Percentiles rank a stretch among this genome's conserved stretches.
Conservation (phyloP, 2,113 vertebrate species). For the Lota lota region DNA sequence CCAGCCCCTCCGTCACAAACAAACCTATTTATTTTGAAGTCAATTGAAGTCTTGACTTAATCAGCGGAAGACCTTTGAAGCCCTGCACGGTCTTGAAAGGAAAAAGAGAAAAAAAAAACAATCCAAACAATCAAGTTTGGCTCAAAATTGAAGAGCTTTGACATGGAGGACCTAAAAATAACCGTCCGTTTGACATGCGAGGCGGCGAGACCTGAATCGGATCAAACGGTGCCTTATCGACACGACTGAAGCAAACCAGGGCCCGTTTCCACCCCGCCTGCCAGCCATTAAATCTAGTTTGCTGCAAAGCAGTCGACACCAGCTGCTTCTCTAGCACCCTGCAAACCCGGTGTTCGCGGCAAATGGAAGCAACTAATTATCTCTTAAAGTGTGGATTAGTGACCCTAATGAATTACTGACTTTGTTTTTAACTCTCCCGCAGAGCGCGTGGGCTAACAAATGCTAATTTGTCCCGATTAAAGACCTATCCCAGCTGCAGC, state of each 20-base stretch:
- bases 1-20: constrained; percentile 20
- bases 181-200: no score
- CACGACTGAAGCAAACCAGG: no score
- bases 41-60: constrained; percentile 57
- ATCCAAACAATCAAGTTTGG: no score
- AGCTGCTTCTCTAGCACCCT: no score
- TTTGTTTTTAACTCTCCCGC: background rate
- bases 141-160: no score
- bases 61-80: constrained; percentile 45
- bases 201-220: no score
- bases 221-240: no score
- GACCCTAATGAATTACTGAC: background rate
- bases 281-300: no score
- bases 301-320: no score
- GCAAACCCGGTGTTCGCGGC: background rate
- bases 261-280: no score
- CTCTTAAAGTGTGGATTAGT: background rate
- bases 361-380: background rate
- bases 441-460: constrained; percentile 37
- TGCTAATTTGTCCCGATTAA: constrained; percentile 64
- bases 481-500: constrained; percentile 52
- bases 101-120: no score
- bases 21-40: constrained; percentile 43
- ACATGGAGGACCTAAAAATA: no score
- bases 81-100: background rate